Base-by-base conservation (phyloP, 2,113 vertebrate genomes). In the Tursiops truncatus region DNA sequence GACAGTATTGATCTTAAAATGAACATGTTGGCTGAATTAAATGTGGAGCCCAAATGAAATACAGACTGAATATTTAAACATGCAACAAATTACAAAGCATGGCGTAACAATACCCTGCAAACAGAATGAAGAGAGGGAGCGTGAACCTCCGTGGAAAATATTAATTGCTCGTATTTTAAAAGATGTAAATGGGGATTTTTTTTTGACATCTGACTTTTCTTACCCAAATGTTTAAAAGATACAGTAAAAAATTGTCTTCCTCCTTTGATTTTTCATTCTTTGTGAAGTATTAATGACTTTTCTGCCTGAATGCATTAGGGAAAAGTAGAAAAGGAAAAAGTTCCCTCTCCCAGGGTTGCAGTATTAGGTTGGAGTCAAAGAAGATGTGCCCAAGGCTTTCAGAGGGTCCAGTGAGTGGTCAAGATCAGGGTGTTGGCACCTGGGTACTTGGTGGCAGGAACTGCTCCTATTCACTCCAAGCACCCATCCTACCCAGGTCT, bases 1-100 rank as follows among this genome's bases (percentile, higher is more conserved):
- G 98, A 97, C 98, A 98, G 97, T 97, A 95, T 98, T 98, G 98
- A 98, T 98, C 95, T 97, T 97, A 92, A 97, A 98, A 98, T 96
- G 96, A 98, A 98, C 97, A 96, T 89, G 95, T 98, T 97, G 97
- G 96, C 92, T 96, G 94, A 97, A 97, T 98, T 97, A 96, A 98
- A 98, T 94, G 95, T 96, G 91, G 82, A 95, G 96, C 97, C 97
- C 73, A 92, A 96, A 95, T 95, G 95, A 94, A 96, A 92, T 95
- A 97, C 94, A 96, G 74, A 83, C 86, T 91, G 94, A 96, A 95
- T 97, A 96, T 96, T 98, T 98, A 96, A 89, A 80, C 89, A 74
- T 67, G 85, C 86, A 88, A 97, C 84, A 88, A 94, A 95, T 96
- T 95, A 93, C 68, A 80, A 96, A 96, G 89, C 84, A 1, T 2